Evolutionary conservation across 2,113 vertebrate genomes (phyloP), one percentile per base, ranked within the genome.

Genomic region (Festucalex cinctus): DNA sequence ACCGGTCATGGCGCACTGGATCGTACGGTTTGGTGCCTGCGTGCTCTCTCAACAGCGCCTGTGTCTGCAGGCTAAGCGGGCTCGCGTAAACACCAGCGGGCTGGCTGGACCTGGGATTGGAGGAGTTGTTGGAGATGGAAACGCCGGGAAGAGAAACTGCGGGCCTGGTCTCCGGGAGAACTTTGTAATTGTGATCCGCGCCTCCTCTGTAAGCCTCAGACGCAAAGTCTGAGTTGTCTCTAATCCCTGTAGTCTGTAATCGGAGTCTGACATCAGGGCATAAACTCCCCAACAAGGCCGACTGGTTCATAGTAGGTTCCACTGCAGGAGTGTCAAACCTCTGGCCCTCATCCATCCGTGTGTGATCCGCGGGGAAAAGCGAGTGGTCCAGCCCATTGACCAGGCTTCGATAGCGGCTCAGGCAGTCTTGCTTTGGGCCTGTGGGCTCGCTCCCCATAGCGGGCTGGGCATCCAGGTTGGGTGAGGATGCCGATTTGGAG

Each of bases 261-360:
- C 88, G 88, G 80, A 92, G 91, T 80, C 92, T 92, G 41, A 94
- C 92, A 78, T 98, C 94, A 14, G 91, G 44, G 66, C 90, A 93
- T 65, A 95, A 73, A 0, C 90, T 92, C 53, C 94, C 93, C 58
- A 93, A 69, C 53, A 97, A 72, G 9, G 85, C 79, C 0, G 97
- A 94, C 84, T 97, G 96, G 90, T 95, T 98, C 22, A 98, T 85
- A 0, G 97, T 96, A 32, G 88, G 91, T 74, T 98, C 97, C 46
- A 98, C 76, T n/a, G 85, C 73, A 13, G 95, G 94, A 39, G 89
- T 93, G 77, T 95, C 94, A 75, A 98, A 97, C 86, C 91, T 93
- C 78, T 94, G 94, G 66, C 82, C 54, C 0, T 94, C 93, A 5
- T 95, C 94, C 58, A 93, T 46, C 67, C 90, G 88, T 0, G 88